These are phyloP conservation scores for Callorhinus ursinus DNA, from an alignment of 2,113 vertebrate genomes.

Conservation along the genomic window DNA sequence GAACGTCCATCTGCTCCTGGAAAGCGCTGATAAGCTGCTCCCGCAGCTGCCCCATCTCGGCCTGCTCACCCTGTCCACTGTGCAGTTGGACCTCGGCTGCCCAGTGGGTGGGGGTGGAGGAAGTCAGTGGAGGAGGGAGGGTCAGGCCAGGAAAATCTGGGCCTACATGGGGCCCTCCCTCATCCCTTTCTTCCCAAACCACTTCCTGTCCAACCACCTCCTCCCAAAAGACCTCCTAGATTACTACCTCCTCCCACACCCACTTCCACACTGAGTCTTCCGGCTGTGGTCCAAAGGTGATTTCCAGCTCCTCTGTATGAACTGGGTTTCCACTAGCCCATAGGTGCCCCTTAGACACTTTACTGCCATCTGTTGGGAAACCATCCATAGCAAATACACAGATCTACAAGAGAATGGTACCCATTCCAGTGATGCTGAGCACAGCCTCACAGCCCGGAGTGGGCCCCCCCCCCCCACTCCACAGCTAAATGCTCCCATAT, in stretches of 20 bases:
- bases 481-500: accelerated
- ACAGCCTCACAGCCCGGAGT: accelerated
- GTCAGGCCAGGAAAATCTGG: background rate
- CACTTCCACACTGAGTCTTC: background rate
- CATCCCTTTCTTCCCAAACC: background rate
- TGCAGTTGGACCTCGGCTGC: slow-evolving; percentile 92
- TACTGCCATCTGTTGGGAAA: background rate
- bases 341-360: background rate
- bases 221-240: background rate
- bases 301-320: background rate
- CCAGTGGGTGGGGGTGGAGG: background rate
- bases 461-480: background rate
- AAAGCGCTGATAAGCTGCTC: slow-evolving; percentile 91
- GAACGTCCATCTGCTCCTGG: slow-evolving; percentile 92
- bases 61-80: slow-evolving; percentile 85
- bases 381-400: background rate
- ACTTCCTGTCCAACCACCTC: background rate
- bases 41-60: slow-evolving; percentile 89
- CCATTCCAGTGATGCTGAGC: background rate
- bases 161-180: background rate
- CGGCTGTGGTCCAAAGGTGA: background rate
- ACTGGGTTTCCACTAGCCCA: background rate
- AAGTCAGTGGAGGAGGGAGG: background rate
- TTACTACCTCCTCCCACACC: background rate
- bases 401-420: background rate